Evolutionary conservation across 1,140 invertebrate genomes (phyloP).

Genomic region (Nixonia krombeini): DNA sequence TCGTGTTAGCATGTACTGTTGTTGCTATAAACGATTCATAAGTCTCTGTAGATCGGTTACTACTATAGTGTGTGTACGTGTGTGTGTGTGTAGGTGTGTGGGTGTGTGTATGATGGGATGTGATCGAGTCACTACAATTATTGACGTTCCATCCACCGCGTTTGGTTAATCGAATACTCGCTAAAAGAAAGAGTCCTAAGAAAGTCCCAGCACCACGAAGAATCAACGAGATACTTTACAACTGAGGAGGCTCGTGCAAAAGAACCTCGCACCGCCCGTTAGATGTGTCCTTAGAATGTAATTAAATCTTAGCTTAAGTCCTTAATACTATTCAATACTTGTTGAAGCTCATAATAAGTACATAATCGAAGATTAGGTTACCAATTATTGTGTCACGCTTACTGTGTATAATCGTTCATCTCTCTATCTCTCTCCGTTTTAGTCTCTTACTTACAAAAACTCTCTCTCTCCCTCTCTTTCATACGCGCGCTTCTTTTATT

Average conservation of each 20-base stretch:
- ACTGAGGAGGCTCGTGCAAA: background rate
- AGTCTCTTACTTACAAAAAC: slow-evolving; percentile 8
- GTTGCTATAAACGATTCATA: slow-evolving; percentile 19
- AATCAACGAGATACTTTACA: slow-evolving; percentile 47
- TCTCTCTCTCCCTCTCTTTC: slow-evolving; percentile 19
- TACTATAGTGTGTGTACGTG: background rate
- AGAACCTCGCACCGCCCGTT: slow-evolving; percentile 16
- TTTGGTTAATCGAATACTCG: slow-evolving; percentile 22
- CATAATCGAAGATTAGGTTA: slow-evolving; percentile 65
- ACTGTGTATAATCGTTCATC: slow-evolving; percentile 25
- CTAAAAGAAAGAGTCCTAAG: slow-evolving; percentile 40
- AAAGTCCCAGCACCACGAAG: slow-evolving; percentile 46
- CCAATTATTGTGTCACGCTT: slow-evolving; percentile 59
- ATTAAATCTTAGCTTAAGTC: slow-evolving; percentile 46
- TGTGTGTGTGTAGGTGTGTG: background rate
- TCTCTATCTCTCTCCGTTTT: slow-evolving; percentile 16
- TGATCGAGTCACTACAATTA: slow-evolving; percentile 31
- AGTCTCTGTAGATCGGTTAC: slow-evolving; percentile 3
- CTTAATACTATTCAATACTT: slow-evolving; percentile 70
- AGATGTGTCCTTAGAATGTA: slow-evolving; percentile 38
- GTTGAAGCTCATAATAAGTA: slow-evolving; percentile 70
- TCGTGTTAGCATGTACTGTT: background rate
- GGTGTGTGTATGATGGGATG: slow-evolving; percentile 2
- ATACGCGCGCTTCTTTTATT: background rate
- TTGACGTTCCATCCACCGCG: slow-evolving; percentile 27